Evolutionary conservation across 2,888 invertebrate species (phyloP), one percentile per base, ranked within the genome.

Genomic region (Aromia moschata): DNA sequence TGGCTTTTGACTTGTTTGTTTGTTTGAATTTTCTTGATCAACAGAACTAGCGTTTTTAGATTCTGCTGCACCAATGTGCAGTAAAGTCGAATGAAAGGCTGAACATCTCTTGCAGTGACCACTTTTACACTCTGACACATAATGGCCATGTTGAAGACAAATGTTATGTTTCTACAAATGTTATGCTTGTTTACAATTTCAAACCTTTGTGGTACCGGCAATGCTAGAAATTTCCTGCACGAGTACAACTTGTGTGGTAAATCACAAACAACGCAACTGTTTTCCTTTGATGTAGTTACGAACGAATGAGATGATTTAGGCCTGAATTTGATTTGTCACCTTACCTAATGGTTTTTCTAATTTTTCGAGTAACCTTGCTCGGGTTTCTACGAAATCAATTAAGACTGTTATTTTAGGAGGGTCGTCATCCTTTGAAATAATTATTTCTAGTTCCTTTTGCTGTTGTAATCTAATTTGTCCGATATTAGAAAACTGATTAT

Each of bases 131-230:
- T 16, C 17, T 7, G 5, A 16, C 10, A 17, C 40, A 41, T 20
- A 43, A n/a, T 43, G 43, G 4, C 43, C 43, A 17, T 5, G n/a
- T 18, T 43, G 43, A 43, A 43, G 20, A n/a, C 17, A 43, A 43
- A 20, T 43, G 1, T 9, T 25, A 5, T 38, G n/a, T 12, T 14
- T 11, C 18, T n/a, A 20, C 20, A 43, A 2, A 43, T 20, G 17
- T 20, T 43, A 9, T 43, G 43, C n/a, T 43, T 43, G 16, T 18
- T 18, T 10, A 17, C 18, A 17, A 1, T 5, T 5, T 43, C 11
- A 18, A 18, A n/a, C 20, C 43, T 43, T n/a, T 43, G 43, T 11
- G 2, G 10, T 43, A 20, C 20, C 9, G 20, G 11, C 3, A 17
- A 4, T 43, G 43, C n/a, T 43, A 43, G 3, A 11, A 43, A 43